phyloP scores from a whole-genome alignment of 2,888 invertebrate genomes.

The Oscheius sp. region DNA sequence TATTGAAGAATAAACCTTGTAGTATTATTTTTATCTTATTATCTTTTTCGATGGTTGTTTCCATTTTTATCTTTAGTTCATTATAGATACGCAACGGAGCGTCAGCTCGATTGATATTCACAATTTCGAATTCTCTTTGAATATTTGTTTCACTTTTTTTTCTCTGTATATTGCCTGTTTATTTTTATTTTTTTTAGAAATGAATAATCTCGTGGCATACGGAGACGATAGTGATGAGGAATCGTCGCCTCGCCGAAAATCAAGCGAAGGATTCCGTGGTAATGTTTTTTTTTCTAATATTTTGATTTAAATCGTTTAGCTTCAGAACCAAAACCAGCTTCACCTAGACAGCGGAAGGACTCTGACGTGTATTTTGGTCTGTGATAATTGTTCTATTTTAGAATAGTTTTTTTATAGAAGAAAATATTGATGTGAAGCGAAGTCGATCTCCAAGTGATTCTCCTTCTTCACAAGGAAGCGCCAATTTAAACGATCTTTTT shows the following conservation, averaged over 20 bases:
- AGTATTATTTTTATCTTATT: background rate
- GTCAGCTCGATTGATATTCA: background rate
- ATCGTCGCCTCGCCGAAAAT: constrained; percentile 42
- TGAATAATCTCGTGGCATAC: constrained; percentile 53
- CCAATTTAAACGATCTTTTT: constrained; percentile 16
- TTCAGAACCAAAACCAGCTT: background rate
- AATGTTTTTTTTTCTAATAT: constrained; percentile 1
- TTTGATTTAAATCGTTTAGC: background rate
- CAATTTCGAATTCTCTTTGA: background rate
- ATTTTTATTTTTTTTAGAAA: too few species aligned
- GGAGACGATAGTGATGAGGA: constrained; percentile 54
- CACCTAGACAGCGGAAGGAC: constrained; percentile 22
- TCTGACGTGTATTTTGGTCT: constrained; percentile 45
- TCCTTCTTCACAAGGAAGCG: constrained; percentile 27
- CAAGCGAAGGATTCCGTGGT: constrained; percentile 34
- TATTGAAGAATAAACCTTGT: too few species aligned
- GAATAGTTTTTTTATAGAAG: background rate
- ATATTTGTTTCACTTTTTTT: background rate
- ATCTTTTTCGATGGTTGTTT: background rate
- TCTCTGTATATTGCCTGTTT: background rate
- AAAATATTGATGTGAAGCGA: background rate
- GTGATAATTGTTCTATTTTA: background rate
- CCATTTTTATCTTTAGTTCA: background rate
- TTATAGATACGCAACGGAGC: background rate
- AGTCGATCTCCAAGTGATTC: background rate